phyloP scores from a whole-genome alignment of 2,888 invertebrate genomes.

The Megastigmus dorsalis region DNA sequence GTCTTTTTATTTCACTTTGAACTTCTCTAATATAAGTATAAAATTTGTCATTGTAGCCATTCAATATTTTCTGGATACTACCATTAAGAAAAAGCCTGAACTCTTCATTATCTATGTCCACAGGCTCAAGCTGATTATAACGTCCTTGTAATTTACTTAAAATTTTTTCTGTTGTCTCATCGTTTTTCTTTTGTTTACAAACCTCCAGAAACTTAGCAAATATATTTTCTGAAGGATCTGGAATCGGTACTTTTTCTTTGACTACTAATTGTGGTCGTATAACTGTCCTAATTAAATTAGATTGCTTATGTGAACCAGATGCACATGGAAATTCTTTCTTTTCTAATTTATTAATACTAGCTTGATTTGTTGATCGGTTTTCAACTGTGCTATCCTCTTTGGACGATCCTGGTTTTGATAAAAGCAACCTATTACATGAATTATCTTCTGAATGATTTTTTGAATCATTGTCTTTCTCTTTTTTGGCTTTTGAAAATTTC shows the following conservation, averaged over 20 bases:
- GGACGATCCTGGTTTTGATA: conserved; percentile 9
- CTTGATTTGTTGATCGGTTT: background rate
- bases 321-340: background rate
- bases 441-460: background rate
- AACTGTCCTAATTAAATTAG: background rate
- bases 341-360: background rate
- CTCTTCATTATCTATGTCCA: conserved; percentile 56
- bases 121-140: conserved; percentile 61
- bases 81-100: conserved; percentile 61
- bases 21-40: conserved; percentile 61
- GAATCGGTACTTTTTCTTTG: conserved; percentile 58
- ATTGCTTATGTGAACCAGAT: background rate
- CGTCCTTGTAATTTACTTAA: conserved; percentile 63
- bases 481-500: background rate
- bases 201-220: conserved; percentile 65
- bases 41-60: conserved; percentile 50
- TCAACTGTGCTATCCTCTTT: background rate
- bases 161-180: conserved; percentile 61
- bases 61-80: conserved; percentile 55
- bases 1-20: conserved; percentile 62
- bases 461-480: background rate
- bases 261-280: conserved; percentile 61
- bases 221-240: conserved; percentile 57
- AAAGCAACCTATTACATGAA: background rate
- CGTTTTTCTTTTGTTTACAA: conserved; percentile 61